Evolutionary conservation across 2,113 vertebrate genomes (phyloP), one percentile per base, ranked within the genome.

Genomic region (Gopherus flavomarginatus): DNA sequence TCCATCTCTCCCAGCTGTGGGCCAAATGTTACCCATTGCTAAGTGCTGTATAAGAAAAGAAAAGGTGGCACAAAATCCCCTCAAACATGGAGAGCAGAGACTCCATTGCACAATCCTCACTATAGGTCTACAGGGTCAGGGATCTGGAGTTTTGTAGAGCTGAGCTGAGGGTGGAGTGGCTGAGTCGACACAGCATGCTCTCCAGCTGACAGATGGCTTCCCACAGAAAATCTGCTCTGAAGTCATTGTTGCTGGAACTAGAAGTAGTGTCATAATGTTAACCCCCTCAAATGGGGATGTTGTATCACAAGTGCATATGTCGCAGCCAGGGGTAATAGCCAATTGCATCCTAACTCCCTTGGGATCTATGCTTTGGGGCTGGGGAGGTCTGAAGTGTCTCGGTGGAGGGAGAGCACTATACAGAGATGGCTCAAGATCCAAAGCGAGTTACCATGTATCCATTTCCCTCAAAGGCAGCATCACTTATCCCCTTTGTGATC

Each of bases 141-240:
- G 85, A 96, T 96, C 95, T 59, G 31, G 87, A 86, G 82, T 86
- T 90, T 92, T 87, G 82, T 52, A 72, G 80, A 95, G 83, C 54
- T 89, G 91, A 95, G 56, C 78, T 90, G 93, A 95, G 90, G 95
- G 81, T 96, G 94, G 94, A 97, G 90, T 82, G 10, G 13, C 94
- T 95, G 96, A 93, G 96, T 96, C 88, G 97, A 97, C 93, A 97
- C 82, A 96, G 95, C 65, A 90, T 75, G 49, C 85, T 93, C 89
- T 90, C 91, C 81, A 95, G 87, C 83, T 87, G 89, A 97, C 97
- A 97, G 95, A 98, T 96, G 92, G 94, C 90, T 94, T 95, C 94
- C 95, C 87, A 96, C 97, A 97, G 85, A 97, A 98, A 97, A 97
- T 96, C 96, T 97, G 96, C 95, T 97, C 88, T 0, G 1, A 93